Conservation (phyloP, 2,113 vertebrate genomes). For the Scomber japonicus region DNA sequence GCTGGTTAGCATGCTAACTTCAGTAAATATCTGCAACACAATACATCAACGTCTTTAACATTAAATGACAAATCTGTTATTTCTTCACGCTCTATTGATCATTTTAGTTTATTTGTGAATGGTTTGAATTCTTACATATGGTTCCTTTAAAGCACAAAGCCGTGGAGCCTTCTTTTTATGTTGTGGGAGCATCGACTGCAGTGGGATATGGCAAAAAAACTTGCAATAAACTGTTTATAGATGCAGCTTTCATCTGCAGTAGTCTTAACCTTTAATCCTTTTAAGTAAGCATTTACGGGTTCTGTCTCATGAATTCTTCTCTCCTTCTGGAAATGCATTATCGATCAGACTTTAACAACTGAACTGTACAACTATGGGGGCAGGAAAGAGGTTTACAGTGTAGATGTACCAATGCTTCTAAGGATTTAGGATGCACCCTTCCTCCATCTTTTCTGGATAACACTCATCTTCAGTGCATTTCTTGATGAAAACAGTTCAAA, state of each 20-base stretch:
- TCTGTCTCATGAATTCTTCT: constrained; percentile 14
- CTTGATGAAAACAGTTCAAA: neutral
- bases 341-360: constrained; percentile 11
- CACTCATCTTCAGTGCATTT: neutral
- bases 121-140: no score
- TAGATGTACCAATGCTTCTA: neutral
- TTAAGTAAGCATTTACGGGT: constrained; percentile 24
- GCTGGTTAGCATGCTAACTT: no score
- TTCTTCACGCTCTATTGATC: no score
- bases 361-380: neutral
- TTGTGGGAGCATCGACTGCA: constrained; percentile 12
- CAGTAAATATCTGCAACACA: no score
- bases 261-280: constrained; percentile 8
- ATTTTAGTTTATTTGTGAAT: no score
- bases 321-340: constrained; percentile 25
- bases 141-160: constrained; percentile 12
- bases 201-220: constrained; percentile 10
- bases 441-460: neutral
- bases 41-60: no score
- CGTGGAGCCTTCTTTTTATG: neutral
- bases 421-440: neutral
- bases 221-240: constrained; percentile 3
- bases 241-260: constrained; percentile 24
- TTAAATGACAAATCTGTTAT: no score
- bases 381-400: constrained; percentile 13